phyloP scores from a whole-genome alignment of 2,888 invertebrate species.

The Drosophila sordidula region DNA sequence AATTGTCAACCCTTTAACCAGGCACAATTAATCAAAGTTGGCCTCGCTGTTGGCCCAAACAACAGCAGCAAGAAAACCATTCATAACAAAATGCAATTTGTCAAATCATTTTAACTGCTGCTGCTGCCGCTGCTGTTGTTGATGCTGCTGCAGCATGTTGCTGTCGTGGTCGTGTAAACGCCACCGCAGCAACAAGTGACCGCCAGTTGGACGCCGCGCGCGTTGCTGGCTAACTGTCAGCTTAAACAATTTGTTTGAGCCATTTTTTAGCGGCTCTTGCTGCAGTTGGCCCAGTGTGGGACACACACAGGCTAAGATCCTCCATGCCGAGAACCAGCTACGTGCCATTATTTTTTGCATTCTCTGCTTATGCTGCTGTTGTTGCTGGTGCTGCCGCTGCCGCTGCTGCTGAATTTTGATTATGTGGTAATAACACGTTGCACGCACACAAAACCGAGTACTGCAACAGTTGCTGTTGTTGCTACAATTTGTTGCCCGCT shows the following conservation, averaged over 20 bases:
- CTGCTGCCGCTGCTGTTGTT: slow-evolving; percentile 21
- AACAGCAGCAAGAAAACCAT: slow-evolving; percentile 47
- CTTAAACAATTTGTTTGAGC: slow-evolving; percentile 81
- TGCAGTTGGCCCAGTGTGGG: slow-evolving; percentile 43
- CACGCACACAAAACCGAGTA: slow-evolving; percentile 70
- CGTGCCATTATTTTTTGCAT: slow-evolving; percentile 55
- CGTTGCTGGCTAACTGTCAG: slow-evolving; percentile 74
- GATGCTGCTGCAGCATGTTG: slow-evolving; percentile 33
- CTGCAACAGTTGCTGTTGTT: slow-evolving; percentile 39
- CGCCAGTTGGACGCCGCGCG: slow-evolving; percentile 41
- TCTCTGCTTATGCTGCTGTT: slow-evolving; percentile 20
- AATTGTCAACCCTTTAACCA: slow-evolving; percentile 73
- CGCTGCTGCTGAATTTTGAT: slow-evolving; percentile 71
- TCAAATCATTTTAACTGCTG: slow-evolving; percentile 71
- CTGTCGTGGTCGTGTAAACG: slow-evolving; percentile 52
- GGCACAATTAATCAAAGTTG: slow-evolving; percentile 67
- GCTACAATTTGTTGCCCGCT: slow-evolving; percentile 39
- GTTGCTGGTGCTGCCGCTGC: slow-evolving; percentile 11
- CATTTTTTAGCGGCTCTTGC: slow-evolving; percentile 59
- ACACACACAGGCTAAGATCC: slow-evolving; percentile 47
- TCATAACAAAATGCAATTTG: slow-evolving; percentile 78
- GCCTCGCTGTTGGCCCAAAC: slow-evolving; percentile 5
- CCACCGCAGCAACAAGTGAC: slow-evolving; percentile 68
- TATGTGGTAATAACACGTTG: slow-evolving; percentile 82
- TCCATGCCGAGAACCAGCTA: slow-evolving; percentile 47